Evolutionary conservation across 2,797 vertebrate genomes (phyloP).

Genomic region (Meriones psammophilus): DNA sequence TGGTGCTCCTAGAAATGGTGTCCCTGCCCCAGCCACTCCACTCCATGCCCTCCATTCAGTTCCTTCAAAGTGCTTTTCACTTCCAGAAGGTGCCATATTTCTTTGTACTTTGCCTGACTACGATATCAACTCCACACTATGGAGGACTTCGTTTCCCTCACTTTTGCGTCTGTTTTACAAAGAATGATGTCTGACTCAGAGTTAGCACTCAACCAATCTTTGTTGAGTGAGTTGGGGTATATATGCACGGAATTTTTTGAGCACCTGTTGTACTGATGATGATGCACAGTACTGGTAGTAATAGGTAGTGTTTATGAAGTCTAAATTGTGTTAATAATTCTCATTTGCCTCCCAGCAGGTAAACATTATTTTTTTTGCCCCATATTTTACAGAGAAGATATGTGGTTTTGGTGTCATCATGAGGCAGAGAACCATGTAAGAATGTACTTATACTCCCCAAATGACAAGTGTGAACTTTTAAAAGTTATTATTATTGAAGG

Average conservation of each 20-base stretch:
- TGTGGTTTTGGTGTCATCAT: neutral
- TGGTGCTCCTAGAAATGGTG: neutral
- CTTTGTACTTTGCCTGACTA: neutral
- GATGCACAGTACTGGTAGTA: too few relatives aligned
- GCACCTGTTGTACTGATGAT: too few relatives aligned
- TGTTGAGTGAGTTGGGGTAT: neutral
- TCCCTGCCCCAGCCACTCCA: too few relatives aligned
- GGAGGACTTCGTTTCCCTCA: neutral
- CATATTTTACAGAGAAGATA: neutral
- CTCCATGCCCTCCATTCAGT: neutral
- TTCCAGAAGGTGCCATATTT: neutral
- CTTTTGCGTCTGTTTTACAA: accelerated
- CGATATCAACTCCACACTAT: neutral
- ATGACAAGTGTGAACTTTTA: neutral
- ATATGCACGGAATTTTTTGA: neutral
- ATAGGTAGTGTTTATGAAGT: neutral
- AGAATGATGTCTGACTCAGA: neutral
- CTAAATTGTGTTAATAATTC: neutral
- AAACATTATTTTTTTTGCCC: neutral
- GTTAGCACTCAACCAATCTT: neutral
- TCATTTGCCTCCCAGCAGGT: neutral
- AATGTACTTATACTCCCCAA: neutral
- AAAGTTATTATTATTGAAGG: neutral
- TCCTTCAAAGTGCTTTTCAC: neutral
- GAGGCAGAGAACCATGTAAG: neutral